A percentile compares a stretch with the other conserved stretches of the same genome.
Conservation (phyloP, 2,797 vertebrate species). For the Sebastes oblongus region DNA sequence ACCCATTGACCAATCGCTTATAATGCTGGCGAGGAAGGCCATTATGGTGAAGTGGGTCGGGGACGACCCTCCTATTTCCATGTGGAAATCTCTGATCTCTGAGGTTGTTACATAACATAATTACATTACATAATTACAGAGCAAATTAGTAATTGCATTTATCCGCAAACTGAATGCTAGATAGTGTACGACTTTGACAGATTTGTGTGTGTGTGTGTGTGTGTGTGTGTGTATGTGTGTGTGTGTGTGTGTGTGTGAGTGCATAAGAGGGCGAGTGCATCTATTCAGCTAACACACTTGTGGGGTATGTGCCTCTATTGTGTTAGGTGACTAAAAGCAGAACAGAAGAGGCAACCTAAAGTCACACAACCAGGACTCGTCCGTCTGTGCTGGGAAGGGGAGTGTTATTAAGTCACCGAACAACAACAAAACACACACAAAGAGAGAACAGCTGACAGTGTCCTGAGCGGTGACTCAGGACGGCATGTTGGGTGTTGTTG, state of each 20-base stretch:
- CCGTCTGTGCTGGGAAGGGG: constrained; percentile 19
- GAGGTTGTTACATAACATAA: neutral
- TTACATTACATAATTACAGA: neutral
- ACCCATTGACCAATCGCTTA: too few relatives aligned
- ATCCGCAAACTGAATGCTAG: neutral
- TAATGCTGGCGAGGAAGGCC: too few relatives aligned
- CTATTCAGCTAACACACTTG: constrained; percentile 54
- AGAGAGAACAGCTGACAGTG: constrained; percentile 37
- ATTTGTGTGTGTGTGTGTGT: neutral
- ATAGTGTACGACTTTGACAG: neutral
- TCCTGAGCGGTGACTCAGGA: constrained; percentile 62
- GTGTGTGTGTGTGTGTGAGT: neutral
- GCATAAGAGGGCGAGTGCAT: neutral
- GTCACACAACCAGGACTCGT: constrained; percentile 21
- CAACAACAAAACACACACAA: constrained; percentile 38
- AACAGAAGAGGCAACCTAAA: constrained; percentile 27
- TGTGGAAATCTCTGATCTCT: too few relatives aligned
- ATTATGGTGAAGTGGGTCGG: too few relatives aligned
- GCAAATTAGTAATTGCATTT: neutral
- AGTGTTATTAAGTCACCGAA: constrained; percentile 33
- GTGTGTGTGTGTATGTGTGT: neutral
- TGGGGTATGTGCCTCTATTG: constrained; percentile 70
- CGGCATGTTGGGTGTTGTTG: constrained; percentile 46
- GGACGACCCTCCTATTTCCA: too few relatives aligned
- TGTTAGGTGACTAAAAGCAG: constrained; percentile 73